Evolutionary conservation across 1,140 invertebrate genomes (phyloP).

Genomic region (Zaprionus ornatus): DNA sequence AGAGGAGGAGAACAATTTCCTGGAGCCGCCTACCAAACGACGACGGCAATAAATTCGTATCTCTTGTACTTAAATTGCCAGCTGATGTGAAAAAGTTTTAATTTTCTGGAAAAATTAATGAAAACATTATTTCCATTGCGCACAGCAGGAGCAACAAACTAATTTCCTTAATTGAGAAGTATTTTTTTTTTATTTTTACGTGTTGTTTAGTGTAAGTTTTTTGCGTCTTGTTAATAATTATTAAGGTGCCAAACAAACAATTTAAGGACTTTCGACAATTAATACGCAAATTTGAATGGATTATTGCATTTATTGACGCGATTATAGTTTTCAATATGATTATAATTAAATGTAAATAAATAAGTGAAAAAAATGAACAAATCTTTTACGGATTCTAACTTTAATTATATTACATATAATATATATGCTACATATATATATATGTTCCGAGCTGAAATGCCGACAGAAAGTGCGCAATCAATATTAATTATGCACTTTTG

Average conservation of each 20-base stretch:
- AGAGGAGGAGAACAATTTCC: conserved; percentile 76
- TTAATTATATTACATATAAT: too few relatives aligned
- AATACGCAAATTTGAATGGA: conserved; percentile 16
- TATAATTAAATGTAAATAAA: conserved; percentile 25
- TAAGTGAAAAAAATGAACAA: conserved; percentile 1
- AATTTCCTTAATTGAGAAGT: conserved; percentile 21
- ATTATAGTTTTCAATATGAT: conserved; percentile 43
- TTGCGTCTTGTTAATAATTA: conserved; percentile 33
- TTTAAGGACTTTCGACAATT: background rate
- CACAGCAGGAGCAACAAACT: conserved; percentile 1
- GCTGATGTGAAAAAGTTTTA: conserved; percentile 60
- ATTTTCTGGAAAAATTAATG: conserved; percentile 79
- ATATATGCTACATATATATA: too few relatives aligned
- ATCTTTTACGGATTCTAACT: too few relatives aligned
- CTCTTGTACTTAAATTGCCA: background rate
- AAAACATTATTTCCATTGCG: conserved; percentile 42
- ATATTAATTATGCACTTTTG: too few relatives aligned
- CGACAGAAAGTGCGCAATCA: too few relatives aligned
- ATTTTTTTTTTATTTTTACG: conserved; percentile 56
- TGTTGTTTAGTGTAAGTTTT: conserved; percentile 68
- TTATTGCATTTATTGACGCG: conserved; percentile 41
- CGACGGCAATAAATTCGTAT: conserved; percentile 47
- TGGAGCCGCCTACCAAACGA: conserved; percentile 77
- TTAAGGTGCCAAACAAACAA: conserved; percentile 2
- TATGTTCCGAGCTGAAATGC: too few relatives aligned